These are phyloP conservation scores for Brienomyrus longianalis DNA, from an alignment of 2,113 vertebrate species.

Conservation along the genomic window DNA sequence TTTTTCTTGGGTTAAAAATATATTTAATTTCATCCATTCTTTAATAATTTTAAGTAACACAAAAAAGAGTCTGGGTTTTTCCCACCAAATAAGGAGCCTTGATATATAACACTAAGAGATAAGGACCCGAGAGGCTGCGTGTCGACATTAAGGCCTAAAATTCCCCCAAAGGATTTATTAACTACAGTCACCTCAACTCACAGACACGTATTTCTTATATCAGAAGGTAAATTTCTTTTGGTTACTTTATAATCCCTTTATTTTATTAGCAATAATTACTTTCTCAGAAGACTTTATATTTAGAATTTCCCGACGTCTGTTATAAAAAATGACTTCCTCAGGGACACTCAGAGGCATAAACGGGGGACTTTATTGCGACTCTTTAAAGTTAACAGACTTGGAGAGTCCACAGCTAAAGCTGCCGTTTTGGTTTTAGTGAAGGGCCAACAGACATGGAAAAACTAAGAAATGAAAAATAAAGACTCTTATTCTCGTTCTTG, in stretches of 20 bases:
- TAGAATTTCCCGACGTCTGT: neutral
- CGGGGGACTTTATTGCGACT: neutral
- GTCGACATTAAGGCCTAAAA: neutral
- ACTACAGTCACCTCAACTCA: neutral
- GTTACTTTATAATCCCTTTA: neutral
- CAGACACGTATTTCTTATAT: neutral
- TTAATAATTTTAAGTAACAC: neutral
- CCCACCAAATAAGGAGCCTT: neutral
- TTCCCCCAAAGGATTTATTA: neutral
- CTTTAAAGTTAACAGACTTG: neutral
- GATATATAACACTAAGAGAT: neutral
- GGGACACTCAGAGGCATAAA: neutral
- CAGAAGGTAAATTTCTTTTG: neutral
- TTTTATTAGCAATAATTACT: neutral
- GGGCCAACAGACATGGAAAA: neutral
- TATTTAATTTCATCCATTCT: neutral
- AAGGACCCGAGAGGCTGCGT: neutral
- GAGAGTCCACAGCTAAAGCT: neutral
- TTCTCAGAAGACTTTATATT: slow-evolving; percentile 8
- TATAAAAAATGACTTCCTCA: neutral
- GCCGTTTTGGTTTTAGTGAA: neutral
- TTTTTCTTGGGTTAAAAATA: neutral
- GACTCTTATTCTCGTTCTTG: neutral
- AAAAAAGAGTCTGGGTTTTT: neutral
- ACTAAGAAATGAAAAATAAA: neutral